phyloP scores from a whole-genome alignment of 1,140 invertebrate species.

The Notospermus geniculatus region DNA sequence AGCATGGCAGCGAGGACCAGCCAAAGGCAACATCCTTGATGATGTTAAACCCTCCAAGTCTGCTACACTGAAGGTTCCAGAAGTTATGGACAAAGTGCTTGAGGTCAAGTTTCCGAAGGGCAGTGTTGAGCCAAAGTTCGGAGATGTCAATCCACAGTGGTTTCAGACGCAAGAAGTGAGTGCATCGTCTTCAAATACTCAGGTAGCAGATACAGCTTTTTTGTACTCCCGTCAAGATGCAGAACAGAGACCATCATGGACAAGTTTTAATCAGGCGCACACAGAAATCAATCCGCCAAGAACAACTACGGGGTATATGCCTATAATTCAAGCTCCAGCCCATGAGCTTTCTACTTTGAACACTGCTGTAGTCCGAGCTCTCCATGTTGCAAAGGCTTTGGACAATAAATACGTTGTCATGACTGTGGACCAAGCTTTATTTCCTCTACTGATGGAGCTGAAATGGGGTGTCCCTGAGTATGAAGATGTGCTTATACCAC shows the following conservation, averaged over 20 bases:
- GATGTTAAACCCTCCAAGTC: too few relatives aligned
- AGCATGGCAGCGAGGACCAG: background rate
- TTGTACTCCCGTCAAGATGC: background rate
- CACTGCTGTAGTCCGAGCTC: background rate
- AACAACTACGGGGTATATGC: slow-evolving; percentile 12
- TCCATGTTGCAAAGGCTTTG: background rate
- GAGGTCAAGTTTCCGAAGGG: background rate
- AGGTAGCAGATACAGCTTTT: background rate
- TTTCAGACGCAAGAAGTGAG: background rate
- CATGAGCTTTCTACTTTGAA: slow-evolving; percentile 11
- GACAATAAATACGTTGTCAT: slow-evolving; percentile 17
- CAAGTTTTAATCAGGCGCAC: background rate
- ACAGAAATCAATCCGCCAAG: background rate
- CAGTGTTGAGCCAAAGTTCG: background rate
- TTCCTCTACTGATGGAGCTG: slow-evolving; percentile 9
- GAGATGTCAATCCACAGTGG: background rate
- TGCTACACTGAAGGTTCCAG: too few relatives aligned
- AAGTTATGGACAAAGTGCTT: background rate
- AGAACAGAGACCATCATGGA: background rate
- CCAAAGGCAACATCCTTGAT: too few relatives aligned
- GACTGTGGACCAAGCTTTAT: slow-evolving; percentile 15
- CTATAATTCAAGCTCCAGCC: slow-evolving; percentile 12
- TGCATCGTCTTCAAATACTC: background rate
- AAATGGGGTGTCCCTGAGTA: slow-evolving; percentile 8
- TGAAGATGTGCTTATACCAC: slow-evolving; percentile 17